A percentile compares a stretch with the other conserved stretches of the same genome.
Evolutionary conservation across 2,113 vertebrate species (phyloP).

Genomic region (Syrrhaptes paradoxus): DNA sequence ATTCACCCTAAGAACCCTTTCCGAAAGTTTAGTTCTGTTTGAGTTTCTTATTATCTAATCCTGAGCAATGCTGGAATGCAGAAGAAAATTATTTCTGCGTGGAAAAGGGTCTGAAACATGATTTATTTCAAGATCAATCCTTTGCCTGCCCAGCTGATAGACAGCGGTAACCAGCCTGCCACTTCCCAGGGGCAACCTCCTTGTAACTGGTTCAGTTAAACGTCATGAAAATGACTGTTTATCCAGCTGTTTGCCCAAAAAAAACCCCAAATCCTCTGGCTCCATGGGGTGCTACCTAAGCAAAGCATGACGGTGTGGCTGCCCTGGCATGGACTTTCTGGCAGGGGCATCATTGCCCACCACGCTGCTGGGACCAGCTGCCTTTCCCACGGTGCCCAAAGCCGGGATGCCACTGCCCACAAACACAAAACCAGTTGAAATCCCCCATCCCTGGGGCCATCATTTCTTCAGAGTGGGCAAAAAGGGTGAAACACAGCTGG

Average conservation of each 20-base stretch:
- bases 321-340: neutral
- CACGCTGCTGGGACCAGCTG: accelerated
- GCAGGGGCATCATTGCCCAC: neutral
- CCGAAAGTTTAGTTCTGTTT: neutral
- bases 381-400: accelerated
- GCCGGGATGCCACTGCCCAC: neutral
- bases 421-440: neutral
- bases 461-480: neutral
- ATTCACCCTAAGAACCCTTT: neutral
- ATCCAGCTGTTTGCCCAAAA: neutral
- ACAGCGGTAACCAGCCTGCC: neutral
- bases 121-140: neutral
- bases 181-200: neutral
- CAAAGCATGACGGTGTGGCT: accelerated
- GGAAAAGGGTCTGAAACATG: neutral
- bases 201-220: neutral
- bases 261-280: neutral
- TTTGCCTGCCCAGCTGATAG: neutral
- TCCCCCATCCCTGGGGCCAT: accelerated
- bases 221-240: neutral
- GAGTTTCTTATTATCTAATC: neutral
- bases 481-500: neutral
- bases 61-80: neutral
- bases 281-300: neutral
- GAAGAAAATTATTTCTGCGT: neutral